Conservation (phyloP, 2,113 vertebrate species). For the Larimichthys crocea region DNA sequence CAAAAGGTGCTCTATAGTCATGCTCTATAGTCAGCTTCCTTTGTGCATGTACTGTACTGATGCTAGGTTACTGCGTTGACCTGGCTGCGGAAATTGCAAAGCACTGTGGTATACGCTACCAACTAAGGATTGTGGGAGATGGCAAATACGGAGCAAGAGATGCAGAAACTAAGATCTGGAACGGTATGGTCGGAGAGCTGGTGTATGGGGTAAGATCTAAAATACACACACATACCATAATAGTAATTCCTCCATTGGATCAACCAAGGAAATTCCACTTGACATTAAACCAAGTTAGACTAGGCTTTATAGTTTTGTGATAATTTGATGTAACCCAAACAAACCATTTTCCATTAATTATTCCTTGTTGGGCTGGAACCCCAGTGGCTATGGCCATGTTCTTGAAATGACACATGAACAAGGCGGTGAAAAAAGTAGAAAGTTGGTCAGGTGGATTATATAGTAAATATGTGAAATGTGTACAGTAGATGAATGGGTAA, state of each 20-base stretch:
- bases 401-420: neutral
- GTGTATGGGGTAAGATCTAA: slow-evolving; percentile 90
- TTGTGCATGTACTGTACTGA: slow-evolving; percentile 41
- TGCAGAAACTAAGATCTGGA: slow-evolving; percentile 99
- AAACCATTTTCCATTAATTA: neutral
- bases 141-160: slow-evolving; percentile 98
- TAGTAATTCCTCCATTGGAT: neutral
- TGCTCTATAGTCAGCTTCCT: neutral
- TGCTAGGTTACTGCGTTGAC: slow-evolving; percentile 97
- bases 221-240: neutral
- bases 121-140: slow-evolving; percentile 95
- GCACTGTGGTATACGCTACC: slow-evolving; percentile 98
- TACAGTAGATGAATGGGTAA: neutral
- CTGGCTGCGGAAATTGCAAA: slow-evolving; percentile 97
- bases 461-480: neutral
- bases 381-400: neutral
- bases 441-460: neutral
- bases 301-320: neutral
- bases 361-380: neutral
- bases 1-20: no score
- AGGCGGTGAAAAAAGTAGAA: neutral
- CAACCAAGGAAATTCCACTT: neutral
- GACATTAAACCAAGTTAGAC: neutral
- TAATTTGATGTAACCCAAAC: neutral
- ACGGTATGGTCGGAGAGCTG: slow-evolving; percentile 99